phyloP scores from a whole-genome alignment of 2,113 vertebrate genomes.

The Prionailurus viverrinus region DNA sequence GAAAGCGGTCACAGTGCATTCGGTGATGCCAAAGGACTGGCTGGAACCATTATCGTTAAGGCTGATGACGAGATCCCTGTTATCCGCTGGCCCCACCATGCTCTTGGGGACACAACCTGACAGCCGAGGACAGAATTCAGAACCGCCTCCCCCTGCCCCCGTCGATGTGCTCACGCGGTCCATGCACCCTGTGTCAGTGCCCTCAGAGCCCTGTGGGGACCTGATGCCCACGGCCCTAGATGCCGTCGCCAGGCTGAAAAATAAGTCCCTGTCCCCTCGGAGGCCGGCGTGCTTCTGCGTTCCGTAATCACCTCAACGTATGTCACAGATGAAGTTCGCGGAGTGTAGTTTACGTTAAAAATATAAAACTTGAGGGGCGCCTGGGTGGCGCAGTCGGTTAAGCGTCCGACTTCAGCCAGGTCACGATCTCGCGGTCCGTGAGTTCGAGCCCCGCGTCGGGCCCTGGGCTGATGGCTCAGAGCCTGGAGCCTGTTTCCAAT shows the following conservation, averaged over 20 bases:
- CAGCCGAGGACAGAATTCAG: fast-evolving
- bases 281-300: fast-evolving
- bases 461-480: too few relatives aligned
- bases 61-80: fast-evolving
- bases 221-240: too few relatives aligned
- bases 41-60: fast-evolving
- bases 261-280: too few relatives aligned
- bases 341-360: neutral
- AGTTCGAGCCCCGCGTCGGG: too few relatives aligned
- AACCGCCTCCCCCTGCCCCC: too few relatives aligned
- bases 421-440: too few relatives aligned
- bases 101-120: neutral
- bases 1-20: neutral
- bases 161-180: fast-evolving
- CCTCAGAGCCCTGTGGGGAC: neutral
- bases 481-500: too few relatives aligned
- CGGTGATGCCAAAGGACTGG: neutral
- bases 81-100: fast-evolving
- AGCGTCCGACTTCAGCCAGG: too few relatives aligned
- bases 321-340: neutral
- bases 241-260: neutral
- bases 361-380: neutral
- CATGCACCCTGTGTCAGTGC: fast-evolving
- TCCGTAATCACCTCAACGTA: fast-evolving
- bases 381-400: too few relatives aligned